These are phyloP conservation scores for Artibeus lituratus DNA, from an alignment of 2,797 vertebrate genomes.

Conservation along the genomic window DNA sequence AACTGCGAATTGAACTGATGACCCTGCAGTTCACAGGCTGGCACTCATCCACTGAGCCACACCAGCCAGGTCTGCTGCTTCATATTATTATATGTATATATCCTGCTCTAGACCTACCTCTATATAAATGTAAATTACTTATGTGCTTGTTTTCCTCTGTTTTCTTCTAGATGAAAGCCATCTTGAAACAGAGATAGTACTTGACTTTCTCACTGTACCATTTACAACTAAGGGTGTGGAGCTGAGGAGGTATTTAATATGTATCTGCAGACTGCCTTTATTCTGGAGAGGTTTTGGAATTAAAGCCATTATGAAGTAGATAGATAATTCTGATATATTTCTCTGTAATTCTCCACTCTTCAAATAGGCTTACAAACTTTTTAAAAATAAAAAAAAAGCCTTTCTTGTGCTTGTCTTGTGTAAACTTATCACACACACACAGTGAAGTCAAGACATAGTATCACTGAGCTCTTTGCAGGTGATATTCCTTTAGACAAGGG, in stretches of 20 bases:
- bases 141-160: not conserved
- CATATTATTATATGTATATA: not conserved
- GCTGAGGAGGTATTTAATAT: not conserved
- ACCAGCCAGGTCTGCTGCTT: not conserved
- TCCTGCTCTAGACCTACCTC: not conserved
- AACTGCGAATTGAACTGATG: no score
- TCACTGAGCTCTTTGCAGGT: fast-evolving
- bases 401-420: not conserved
- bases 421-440: not conserved
- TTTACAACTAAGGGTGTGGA: not conserved
- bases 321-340: not conserved
- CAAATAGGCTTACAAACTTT: not conserved
- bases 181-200: not conserved
- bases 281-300: not conserved
- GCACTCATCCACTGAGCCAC: no score
- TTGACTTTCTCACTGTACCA: not conserved
- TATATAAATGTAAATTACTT: not conserved
- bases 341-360: not conserved
- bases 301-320: not conserved
- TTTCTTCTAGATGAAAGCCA: not conserved
- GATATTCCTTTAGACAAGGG: not conserved
- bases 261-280: not conserved
- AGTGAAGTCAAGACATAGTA: not conserved
- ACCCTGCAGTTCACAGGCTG: no score
- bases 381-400: not conserved